These are phyloP conservation scores for Hiodon tergisus DNA, from an alignment of 2,113 vertebrate genomes.

Conservation along the genomic window DNA sequence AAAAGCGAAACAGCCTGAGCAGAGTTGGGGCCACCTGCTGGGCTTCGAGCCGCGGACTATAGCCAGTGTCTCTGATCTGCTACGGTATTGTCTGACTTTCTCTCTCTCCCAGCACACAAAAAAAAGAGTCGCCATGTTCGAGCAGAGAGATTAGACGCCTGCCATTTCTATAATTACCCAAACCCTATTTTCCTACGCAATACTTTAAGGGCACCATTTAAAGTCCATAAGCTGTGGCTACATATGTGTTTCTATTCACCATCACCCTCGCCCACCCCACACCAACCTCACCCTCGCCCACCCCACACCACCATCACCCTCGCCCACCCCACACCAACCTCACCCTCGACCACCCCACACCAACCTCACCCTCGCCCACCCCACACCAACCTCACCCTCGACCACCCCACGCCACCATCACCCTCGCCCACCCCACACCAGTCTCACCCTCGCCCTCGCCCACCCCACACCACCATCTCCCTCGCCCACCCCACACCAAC, in stretches of 20 bases:
- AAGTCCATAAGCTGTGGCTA: conserved; percentile 6
- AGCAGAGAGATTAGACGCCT: conserved; percentile 25
- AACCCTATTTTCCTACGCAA: neutral
- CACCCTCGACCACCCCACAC: too few relatives aligned
- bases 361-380: too few relatives aligned
- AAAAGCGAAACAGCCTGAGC: conserved; percentile 18
- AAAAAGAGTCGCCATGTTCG: conserved; percentile 14
- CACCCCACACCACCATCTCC: too few relatives aligned
- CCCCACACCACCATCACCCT: too few relatives aligned
- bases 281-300: too few relatives aligned
- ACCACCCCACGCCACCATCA: too few relatives aligned
- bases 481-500: too few relatives aligned
- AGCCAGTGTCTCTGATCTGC: conserved; percentile 26
- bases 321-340: too few relatives aligned
- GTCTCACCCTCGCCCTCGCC: too few relatives aligned
- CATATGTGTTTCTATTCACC: neutral
- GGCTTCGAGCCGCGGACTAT: conserved; percentile 17
- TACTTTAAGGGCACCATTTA: conserved; percentile 6
- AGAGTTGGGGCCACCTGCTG: conserved; percentile 36
- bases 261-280: neutral
- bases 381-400: too few relatives aligned
- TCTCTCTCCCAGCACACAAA: conserved; percentile 7
- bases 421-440: too few relatives aligned
- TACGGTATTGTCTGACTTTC: conserved; percentile 32
- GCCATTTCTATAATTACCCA: conserved; percentile 12